A percentile compares a stretch with the other conserved stretches of the same genome.
These are phyloP conservation scores for Meda fulgida DNA, from an alignment of 2,797 vertebrate genomes.

Conservation along the genomic window DNA sequence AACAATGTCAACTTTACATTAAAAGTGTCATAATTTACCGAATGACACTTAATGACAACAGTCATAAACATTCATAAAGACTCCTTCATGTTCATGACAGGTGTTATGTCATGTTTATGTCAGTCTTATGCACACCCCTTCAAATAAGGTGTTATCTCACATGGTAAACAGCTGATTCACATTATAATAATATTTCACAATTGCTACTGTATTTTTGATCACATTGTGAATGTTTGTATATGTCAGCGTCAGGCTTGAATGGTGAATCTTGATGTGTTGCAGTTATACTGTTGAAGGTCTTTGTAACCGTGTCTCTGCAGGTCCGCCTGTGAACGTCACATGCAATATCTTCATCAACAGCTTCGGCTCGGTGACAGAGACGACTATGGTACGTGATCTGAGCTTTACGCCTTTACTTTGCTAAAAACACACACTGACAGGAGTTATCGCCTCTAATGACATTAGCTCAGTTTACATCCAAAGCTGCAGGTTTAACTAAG, in stretches of 20 bases:
- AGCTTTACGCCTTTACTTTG: neutral
- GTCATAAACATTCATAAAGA: too few relatives aligned
- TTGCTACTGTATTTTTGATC: neutral
- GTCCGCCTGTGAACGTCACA: slow-evolving; percentile 98
- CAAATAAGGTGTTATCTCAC: too few relatives aligned
- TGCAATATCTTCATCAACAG: slow-evolving; percentile 99
- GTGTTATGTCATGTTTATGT: too few relatives aligned
- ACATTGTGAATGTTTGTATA: neutral
- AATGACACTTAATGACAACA: too few relatives aligned
- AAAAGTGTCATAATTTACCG: too few relatives aligned
- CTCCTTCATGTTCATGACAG: too few relatives aligned
- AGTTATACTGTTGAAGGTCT: neutral
- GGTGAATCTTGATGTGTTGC: neutral
- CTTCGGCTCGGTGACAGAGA: slow-evolving; percentile 99
- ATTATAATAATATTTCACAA: neutral
- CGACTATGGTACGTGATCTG: slow-evolving; percentile 93
- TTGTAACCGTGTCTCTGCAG: slow-evolving; percentile 69
- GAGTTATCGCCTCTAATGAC: neutral
- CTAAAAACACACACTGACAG: neutral
- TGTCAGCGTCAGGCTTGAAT: neutral
- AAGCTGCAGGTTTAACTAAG: neutral
- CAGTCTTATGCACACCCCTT: too few relatives aligned
- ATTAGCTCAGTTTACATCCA: neutral
- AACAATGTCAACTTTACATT: too few relatives aligned
- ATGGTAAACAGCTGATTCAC: neutral